Evolutionary conservation across 2,797 vertebrate species (phyloP), one percentile per base, ranked within the genome.

Genomic region (Poeciliopsis infans): DNA sequence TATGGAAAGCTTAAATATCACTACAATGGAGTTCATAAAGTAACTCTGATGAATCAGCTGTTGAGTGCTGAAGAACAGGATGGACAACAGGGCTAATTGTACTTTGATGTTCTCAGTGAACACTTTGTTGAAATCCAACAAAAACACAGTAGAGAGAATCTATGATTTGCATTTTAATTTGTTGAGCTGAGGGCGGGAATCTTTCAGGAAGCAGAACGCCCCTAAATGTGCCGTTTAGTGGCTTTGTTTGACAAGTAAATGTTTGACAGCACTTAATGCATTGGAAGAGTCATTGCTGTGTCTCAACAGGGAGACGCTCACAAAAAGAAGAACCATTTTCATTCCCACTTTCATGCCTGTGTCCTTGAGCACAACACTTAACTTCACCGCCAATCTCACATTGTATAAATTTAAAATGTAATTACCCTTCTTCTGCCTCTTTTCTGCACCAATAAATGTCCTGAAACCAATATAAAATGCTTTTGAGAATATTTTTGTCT

Each of bases 101-200:
- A 75, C 55, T 79, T 73, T 59, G 75, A 41, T 80, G 81, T 61
- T 0, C 12, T 79, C 69, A 66, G 39, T 5, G 33, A 76, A 82
- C 57, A 20, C 69, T 31, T 53, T 8, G 2, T 20, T 39, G 46
- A 45, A 73, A 81, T 80, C 74, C 70, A 64, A 69, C 77, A 82
- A 77, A 74, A 77, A 74, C 1, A 59, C 69, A 33, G 64, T 47
- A 75, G 79, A 28, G 55, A 45, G 8, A 83, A 57, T 61, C 71
- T 80, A 69, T 74, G 49, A 87, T 85, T 79, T 85, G 72, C 79
- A 89, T 91, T 31, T 57, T 25, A 33, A 45, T 59, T 59, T 75
- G n/a, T 61, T 75, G 74, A 75, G 43, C 51, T 46, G 57, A 84
- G 85, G 31, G 79, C 55, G 49, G 79, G 25, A 68, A 68, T 68